A percentile compares a stretch with the other conserved stretches of the same genome.
Conservation (phyloP, 2,113 vertebrate genomes). For the Bubalus kerabau region DNA sequence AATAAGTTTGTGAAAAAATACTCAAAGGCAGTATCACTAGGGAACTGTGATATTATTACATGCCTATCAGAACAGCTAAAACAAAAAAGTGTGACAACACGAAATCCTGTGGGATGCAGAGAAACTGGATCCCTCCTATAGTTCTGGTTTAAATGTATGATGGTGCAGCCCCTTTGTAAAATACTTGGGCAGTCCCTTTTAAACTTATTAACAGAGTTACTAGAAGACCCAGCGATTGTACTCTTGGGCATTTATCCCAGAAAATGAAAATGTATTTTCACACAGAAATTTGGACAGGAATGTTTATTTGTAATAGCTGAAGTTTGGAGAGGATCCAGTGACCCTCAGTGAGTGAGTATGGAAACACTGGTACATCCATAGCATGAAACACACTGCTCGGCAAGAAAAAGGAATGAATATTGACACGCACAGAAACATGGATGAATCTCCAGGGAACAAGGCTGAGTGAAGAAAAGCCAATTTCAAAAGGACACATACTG, state of each 20-base stretch:
- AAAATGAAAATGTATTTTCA: background rate
- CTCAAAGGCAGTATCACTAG: background rate
- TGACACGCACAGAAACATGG: background rate
- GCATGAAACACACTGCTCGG: accelerated
- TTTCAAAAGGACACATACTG: background rate
- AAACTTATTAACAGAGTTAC: background rate
- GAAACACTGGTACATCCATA: background rate
- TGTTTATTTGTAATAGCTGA: background rate
- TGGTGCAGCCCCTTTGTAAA: background rate
- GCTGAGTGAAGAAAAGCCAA: background rate
- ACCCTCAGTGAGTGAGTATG: background rate
- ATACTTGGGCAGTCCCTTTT: background rate
- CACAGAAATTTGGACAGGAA: background rate
- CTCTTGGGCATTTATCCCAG: background rate
- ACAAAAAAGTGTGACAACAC: too few relatives aligned
- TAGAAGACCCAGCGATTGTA: background rate
- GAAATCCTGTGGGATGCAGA: background rate
- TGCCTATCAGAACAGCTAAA: background rate
- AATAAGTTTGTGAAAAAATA: background rate
- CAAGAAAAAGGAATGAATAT: background rate
- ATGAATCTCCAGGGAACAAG: background rate
- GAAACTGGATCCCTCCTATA: background rate
- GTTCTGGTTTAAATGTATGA: background rate
- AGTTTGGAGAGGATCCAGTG: background rate
- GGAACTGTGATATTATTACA: background rate